Conservation (phyloP, 2,113 vertebrate species). For the Patagioenas fasciata region DNA sequence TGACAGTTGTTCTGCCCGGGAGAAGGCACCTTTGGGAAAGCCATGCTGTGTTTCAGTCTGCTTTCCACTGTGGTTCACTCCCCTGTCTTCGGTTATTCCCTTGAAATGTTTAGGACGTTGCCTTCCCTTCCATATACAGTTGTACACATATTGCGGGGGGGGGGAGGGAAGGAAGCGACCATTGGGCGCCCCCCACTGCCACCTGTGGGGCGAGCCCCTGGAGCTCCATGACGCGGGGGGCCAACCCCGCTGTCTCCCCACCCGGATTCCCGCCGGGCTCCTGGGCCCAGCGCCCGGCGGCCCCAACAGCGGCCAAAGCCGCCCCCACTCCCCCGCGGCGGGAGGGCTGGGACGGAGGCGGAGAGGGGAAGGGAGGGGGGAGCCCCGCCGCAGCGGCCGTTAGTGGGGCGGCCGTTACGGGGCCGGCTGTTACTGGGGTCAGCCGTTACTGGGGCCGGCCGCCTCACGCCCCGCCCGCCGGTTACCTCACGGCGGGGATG, state of each 20-base stretch:
- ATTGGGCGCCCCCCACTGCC: no score
- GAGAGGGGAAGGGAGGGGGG: no score
- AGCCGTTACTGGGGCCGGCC: background rate
- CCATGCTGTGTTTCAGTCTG: background rate
- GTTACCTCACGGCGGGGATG: background rate
- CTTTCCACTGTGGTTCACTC: background rate
- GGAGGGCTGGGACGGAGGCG: background rate
- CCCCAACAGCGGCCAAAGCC: background rate
- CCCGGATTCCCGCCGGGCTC: background rate
- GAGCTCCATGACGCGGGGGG: background rate
- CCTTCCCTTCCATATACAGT: background rate
- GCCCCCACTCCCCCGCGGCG: background rate
- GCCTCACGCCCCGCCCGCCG: background rate
- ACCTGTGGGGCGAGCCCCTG: no score
- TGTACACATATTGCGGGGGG: rapidly evolving
- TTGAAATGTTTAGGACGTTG: no score
- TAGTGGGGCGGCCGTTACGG: background rate
- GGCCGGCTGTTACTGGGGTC: no score
- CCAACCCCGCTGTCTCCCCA: background rate
- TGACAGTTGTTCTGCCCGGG: background rate
- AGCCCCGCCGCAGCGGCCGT: background rate
- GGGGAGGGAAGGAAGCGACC: no score
- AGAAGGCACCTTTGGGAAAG: background rate
- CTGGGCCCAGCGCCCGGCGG: background rate
- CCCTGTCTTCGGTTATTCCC: background rate